Conservation (phyloP, 1,140 invertebrate genomes). For the Tetraneura akinire region DNA sequence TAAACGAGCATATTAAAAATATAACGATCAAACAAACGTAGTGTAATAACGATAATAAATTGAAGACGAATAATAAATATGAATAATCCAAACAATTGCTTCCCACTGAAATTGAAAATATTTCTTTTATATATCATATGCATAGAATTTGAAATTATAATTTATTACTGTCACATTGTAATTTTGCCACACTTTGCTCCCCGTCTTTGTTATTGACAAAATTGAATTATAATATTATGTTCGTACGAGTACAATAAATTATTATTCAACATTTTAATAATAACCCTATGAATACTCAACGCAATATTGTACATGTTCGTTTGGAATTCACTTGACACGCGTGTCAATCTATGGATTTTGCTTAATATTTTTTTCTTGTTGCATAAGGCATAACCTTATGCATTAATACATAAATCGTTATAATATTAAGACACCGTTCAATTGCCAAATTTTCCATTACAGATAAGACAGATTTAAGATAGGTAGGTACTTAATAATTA, state of each 20-base stretch:
- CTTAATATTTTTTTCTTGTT: background rate
- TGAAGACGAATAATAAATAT: background rate
- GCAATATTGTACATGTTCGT: conserved; percentile 6
- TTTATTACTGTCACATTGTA: background rate
- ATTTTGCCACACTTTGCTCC: too few relatives aligned
- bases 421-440: too few relatives aligned
- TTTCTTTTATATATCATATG: conserved; percentile 2
- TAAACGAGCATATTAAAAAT: too few relatives aligned
- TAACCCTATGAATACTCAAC: background rate
- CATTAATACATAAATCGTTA: too few relatives aligned
- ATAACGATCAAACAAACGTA: background rate
- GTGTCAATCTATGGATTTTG: background rate
- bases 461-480: too few relatives aligned
- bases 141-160: conserved; percentile 39
- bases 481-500: too few relatives aligned
- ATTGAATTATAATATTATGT: background rate
- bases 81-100: background rate
- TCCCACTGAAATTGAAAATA: background rate
- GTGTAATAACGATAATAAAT: background rate
- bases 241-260: background rate
- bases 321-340: conserved; percentile 19
- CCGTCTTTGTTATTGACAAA: background rate
- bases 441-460: too few relatives aligned
- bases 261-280: background rate
- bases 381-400: too few relatives aligned